Base-by-base conservation (phyloP, 1,140 invertebrate species). In the Trigoniulus corallinus region DNA sequence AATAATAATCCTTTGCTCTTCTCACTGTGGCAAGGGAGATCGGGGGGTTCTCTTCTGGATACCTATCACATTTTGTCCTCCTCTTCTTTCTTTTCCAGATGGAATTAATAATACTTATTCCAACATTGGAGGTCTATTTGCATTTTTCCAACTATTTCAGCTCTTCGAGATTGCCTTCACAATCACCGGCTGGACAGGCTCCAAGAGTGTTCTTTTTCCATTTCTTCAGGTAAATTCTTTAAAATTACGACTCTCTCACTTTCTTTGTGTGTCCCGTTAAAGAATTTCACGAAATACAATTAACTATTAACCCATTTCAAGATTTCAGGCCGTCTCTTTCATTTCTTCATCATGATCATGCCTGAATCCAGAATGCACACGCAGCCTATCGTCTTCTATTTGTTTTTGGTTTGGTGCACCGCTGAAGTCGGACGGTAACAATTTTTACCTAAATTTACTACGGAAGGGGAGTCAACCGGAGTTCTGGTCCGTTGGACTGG, bases 381-480 rank as follows among this genome's bases (percentile, higher is more conserved):
- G 1, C 87, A 88, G 57, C 84, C 86, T 0, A 80, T 84, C 1
- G 74, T 92, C 1, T 93, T 87, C 67, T 89, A 85, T 59, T 66
- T 95, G 10, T 87, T 93, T 61, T 57, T 83, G 3, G 69, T 84
- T 3, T 96, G 88, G 84, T 75, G 79, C 25, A 54, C 72, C 1
- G 74, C 88, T 24, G 89, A 95, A 71, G 59, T 92, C 20, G 70
- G 91, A 39, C 18, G 42, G 42, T 44, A 34, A 15, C 29, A n/a
- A n/a, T n/a, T n/a, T n/a, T n/a, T n/a, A n/a, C n/a, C n/a, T n/a
- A n/a, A n/a, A n/a, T n/a, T n/a, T n/a, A n/a, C n/a, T n/a, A n/a
- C n/a, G n/a, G n/a, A n/a, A n/a, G n/a, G n/a, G n/a, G n/a, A n/a
- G n/a, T n/a, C n/a, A n/a, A n/a, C n/a, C n/a, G n/a, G n/a, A n/a